These are phyloP conservation scores for Euplexia lucipara DNA, from an alignment of 2,888 invertebrate genomes.

Conservation along the genomic window DNA sequence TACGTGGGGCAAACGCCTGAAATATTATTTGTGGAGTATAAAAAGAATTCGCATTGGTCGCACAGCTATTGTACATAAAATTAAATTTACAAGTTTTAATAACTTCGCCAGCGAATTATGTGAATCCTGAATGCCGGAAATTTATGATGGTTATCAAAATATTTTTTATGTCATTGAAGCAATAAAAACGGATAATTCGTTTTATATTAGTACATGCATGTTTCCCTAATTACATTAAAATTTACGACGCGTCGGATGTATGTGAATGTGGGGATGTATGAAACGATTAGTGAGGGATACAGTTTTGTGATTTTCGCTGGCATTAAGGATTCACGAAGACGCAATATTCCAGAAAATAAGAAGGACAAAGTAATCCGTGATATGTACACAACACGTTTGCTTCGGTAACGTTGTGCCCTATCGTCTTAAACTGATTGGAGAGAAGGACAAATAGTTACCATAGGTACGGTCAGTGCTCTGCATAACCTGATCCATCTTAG, in stretches of 20 bases:
- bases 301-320: slow-evolving; percentile 63
- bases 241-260: slow-evolving; percentile 72
- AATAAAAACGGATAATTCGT: slow-evolving; percentile 77
- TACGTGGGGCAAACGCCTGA: slow-evolving; percentile 37
- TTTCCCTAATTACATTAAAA: slow-evolving; percentile 76
- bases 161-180: slow-evolving; percentile 78
- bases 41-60: slow-evolving; percentile 82
- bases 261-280: slow-evolving; percentile 55
- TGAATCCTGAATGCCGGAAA: slow-evolving; percentile 89
- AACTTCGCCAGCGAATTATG: slow-evolving; percentile 84
- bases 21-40: slow-evolving; percentile 27
- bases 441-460: background rate
- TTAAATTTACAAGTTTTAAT: slow-evolving; percentile 63
- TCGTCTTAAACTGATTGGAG: background rate
- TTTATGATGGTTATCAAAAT: slow-evolving; percentile 74
- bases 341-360: slow-evolving; percentile 78
- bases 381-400: background rate
- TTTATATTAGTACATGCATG: slow-evolving; percentile 74
- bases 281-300: slow-evolving; percentile 46
- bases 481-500: no score
- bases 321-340: slow-evolving; percentile 90
- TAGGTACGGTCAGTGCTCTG: no score
- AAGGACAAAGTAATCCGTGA: slow-evolving; percentile 48
- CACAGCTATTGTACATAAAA: slow-evolving; percentile 72
- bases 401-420: background rate